Conservation (phyloP, 2,113 vertebrate genomes). For the Pseudopipra pipra region DNA sequence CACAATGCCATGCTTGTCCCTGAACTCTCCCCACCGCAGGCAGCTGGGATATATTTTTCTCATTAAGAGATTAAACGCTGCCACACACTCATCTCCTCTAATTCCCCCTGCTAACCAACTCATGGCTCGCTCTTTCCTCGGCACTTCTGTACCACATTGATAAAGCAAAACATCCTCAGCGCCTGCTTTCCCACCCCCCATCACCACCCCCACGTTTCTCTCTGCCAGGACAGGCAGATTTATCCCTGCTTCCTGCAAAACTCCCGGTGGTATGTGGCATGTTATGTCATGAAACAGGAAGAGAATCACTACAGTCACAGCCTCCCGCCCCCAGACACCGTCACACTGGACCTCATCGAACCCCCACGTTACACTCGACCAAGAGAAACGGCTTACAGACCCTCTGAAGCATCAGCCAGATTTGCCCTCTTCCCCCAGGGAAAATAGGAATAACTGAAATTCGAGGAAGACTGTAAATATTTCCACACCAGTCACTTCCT, state of each 20-base stretch:
- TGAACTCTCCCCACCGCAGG: neutral
- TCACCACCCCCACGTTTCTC: neutral
- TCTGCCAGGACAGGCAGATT: neutral
- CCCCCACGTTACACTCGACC: neutral
- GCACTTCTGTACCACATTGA: neutral
- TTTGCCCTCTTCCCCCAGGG: neutral
- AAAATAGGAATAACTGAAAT: neutral
- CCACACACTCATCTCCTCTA: neutral
- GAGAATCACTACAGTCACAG: neutral
- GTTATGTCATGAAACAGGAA: neutral
- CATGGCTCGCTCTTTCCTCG: rapidly evolving
- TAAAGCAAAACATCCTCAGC: neutral
- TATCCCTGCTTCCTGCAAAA: neutral
- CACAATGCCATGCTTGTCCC: neutral
- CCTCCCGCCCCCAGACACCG: neutral
- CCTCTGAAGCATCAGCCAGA: neutral
- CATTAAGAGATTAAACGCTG: conserved; percentile 34
- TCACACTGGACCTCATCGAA: neutral
- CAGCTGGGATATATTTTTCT: conserved; percentile 18
- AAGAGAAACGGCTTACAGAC: neutral
- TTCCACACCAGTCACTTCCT: neutral
- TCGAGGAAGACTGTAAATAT: neutral
- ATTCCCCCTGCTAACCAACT: neutral
- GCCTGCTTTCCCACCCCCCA: neutral
- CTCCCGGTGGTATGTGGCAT: neutral